Evolutionary conservation across 1,140 invertebrate genomes (phyloP).

Genomic region (Cataglyphis hispanica): DNA sequence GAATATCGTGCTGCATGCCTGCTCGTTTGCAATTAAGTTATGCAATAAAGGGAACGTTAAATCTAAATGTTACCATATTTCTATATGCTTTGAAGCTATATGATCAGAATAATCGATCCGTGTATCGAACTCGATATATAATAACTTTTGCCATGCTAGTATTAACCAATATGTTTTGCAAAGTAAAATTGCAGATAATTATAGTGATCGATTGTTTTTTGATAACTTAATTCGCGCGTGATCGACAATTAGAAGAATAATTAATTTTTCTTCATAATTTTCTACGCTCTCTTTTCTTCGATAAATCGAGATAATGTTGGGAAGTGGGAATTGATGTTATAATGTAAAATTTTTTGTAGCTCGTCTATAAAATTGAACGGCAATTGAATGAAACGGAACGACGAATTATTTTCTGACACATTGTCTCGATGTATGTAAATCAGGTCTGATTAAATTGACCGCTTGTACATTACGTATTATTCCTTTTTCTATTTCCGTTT

Average conservation of each 20-base stretch:
- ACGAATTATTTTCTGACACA: slow-evolving; percentile 68
- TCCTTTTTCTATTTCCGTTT: slow-evolving; percentile 74
- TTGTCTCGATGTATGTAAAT: slow-evolving; percentile 82
- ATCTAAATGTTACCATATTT: background rate
- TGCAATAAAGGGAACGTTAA: slow-evolving; percentile 14
- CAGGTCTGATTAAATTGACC: slow-evolving; percentile 77
- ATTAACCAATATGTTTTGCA: background rate
- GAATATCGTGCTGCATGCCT: slow-evolving; percentile 5
- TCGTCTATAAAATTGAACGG: slow-evolving; percentile 39
- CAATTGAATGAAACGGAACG: slow-evolving; percentile 68
- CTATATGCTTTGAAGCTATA: background rate
- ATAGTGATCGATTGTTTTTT: background rate
- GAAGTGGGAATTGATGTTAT: background rate
- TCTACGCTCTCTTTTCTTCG: background rate
- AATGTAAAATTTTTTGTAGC: slow-evolving; percentile 4
- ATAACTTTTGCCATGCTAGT: background rate
- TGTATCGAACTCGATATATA: background rate
- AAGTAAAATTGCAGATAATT: background rate
- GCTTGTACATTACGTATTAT: slow-evolving; percentile 74
- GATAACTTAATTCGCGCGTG: slow-evolving; percentile 20
- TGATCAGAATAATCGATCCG: background rate
- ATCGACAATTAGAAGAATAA: background rate
- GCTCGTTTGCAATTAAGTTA: slow-evolving; percentile 7
- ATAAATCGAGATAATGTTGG: slow-evolving; percentile 35
- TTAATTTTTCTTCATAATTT: slow-evolving; percentile 12